Percentiles rank a stretch among this genome's conserved stretches.
These are phyloP conservation scores for Gnatocerus cornutus DNA, from an alignment of 2,888 invertebrate species.

Conservation along the genomic window DNA sequence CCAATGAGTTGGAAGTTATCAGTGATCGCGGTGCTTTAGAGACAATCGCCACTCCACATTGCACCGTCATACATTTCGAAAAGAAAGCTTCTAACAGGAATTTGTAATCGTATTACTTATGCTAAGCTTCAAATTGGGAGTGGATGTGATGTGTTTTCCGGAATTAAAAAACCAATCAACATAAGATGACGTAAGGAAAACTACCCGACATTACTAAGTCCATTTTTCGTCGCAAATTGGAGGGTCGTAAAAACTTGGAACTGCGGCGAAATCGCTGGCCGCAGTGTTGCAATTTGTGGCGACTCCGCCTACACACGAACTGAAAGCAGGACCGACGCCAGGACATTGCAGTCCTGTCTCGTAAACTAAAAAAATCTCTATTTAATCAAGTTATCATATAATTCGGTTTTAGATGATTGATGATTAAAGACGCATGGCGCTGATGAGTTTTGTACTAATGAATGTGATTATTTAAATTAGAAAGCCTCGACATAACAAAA, in stretches of 20 bases:
- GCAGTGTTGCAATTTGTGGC: conserved; percentile 69
- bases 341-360: conserved; percentile 27
- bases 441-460: conserved; percentile 5
- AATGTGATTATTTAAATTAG: conserved; percentile 9
- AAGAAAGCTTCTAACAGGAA: conserved; percentile 35
- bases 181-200: conserved; percentile 56
- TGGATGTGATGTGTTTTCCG: neutral
- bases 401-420: neutral
- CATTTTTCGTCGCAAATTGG: conserved; percentile 69
- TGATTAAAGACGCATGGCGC: neutral
- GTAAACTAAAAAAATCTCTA: conserved; percentile 25
- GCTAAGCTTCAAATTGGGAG: conserved; percentile 14
- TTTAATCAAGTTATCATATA: no score
- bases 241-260: conserved; percentile 69
- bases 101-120: conserved; percentile 38
- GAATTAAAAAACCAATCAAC: conserved; percentile 54
- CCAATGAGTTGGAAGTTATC: conserved; percentile 61
- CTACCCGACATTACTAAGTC: conserved; percentile 59
- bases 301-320: conserved; percentile 64
- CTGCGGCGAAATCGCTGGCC: conserved; percentile 65
- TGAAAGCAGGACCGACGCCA: conserved; percentile 55
- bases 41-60: conserved; percentile 48
- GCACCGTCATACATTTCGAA: conserved; percentile 45
- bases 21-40: conserved; percentile 51
- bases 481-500: conserved; percentile 18